Evolutionary conservation across 2,797 vertebrate genomes (phyloP).

Genomic region (Chiloscyllium punctatum): DNA sequence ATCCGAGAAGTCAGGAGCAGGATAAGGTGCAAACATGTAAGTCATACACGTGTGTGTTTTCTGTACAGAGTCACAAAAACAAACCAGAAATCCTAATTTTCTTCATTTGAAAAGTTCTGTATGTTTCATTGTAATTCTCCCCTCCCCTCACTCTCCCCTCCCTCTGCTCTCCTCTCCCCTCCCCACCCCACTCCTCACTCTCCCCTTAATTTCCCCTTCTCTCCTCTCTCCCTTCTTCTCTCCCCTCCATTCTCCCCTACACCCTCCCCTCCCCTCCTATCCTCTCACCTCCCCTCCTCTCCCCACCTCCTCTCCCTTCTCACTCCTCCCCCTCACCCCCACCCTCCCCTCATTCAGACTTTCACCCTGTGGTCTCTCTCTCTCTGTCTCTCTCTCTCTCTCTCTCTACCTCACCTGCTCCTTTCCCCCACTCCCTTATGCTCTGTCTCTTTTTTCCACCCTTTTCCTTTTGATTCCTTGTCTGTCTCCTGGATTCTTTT

Average conservation of each 20-base stretch:
- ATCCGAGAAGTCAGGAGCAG: constrained; percentile 60
- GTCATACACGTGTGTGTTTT: constrained; percentile 52
- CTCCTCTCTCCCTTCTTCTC: not conserved
- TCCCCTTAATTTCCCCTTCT: not conserved
- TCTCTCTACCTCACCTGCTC: not conserved
- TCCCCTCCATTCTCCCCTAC: not conserved
- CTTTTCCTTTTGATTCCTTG: not conserved
- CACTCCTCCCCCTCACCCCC: not conserved
- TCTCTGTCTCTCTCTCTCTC: no score
- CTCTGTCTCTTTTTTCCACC: no score
- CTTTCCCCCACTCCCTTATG: no score
- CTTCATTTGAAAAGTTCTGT: not conserved
- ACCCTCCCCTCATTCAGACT: not conserved
- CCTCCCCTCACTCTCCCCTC: not conserved
- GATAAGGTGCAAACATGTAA: constrained; percentile 64
- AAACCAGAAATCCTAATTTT: not conserved
- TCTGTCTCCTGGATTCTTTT: no score
- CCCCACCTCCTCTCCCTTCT: no score
- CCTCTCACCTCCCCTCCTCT: no score
- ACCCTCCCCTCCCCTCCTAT: not conserved
- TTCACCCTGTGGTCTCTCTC: rapidly evolving
- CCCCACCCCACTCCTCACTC: not conserved
- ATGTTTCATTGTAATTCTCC: not conserved
- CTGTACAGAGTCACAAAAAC: not conserved
- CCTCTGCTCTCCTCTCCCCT: not conserved